phyloP scores from a whole-genome alignment of 2,888 invertebrate genomes.

The Lasioglossum zephyrum region DNA sequence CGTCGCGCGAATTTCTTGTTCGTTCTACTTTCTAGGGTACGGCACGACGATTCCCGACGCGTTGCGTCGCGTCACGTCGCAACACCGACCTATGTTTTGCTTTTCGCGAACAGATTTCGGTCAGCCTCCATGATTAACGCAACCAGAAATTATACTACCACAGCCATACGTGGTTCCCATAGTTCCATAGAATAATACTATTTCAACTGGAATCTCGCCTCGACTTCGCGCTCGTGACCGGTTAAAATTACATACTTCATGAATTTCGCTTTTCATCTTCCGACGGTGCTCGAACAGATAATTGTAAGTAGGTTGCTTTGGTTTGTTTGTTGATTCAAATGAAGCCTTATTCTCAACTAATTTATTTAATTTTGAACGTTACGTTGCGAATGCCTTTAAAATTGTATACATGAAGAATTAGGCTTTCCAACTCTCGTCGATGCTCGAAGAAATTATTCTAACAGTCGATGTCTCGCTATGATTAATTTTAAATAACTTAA shows the following conservation, averaged over 20 bases:
- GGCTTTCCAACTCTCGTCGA: too few relatives aligned
- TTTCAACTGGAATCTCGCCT: slow-evolving; percentile 4
- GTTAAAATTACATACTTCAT: neutral
- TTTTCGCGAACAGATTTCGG: slow-evolving; percentile 14
- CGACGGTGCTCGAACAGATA: neutral
- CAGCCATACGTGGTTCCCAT: neutral
- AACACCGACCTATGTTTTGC: slow-evolving; percentile 2
- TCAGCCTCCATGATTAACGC: slow-evolving; percentile 17
- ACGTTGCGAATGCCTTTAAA: too few relatives aligned
- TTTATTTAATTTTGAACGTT: neutral
- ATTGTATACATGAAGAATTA: too few relatives aligned
- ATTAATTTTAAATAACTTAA: neutral
- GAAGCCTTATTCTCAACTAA: neutral
- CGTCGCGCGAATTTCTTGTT: slow-evolving; percentile 34
- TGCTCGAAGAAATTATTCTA: neutral
- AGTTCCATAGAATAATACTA: neutral
- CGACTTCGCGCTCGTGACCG: neutral
- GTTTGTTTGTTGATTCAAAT: neutral
- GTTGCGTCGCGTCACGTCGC: neutral
- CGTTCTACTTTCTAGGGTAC: slow-evolving; percentile 53
- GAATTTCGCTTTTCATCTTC: neutral
- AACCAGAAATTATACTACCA: neutral
- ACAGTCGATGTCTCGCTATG: neutral
- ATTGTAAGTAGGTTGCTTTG: neutral
- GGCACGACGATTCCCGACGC: slow-evolving; percentile 9